These are phyloP conservation scores for Tenthredo distinguenda DNA, from an alignment of 2,888 invertebrate genomes.

Conservation along the genomic window DNA sequence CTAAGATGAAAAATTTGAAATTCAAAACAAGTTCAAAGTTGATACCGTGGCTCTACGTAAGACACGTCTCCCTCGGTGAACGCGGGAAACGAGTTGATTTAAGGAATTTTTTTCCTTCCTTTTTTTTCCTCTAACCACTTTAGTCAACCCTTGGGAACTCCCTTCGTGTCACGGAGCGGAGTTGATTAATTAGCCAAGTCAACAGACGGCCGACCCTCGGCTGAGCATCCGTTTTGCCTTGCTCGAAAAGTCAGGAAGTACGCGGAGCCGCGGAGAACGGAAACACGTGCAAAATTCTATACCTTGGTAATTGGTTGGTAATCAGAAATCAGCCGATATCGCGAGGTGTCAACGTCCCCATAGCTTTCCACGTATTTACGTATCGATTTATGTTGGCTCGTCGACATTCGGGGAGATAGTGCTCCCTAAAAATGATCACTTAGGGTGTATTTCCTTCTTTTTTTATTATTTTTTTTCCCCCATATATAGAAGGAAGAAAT, in stretches of 20 bases:
- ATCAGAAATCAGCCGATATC: constrained; percentile 26
- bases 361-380: neutral
- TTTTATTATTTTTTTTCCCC: neutral
- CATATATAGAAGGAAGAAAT: neutral
- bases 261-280: neutral
- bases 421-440: neutral
- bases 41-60: constrained; percentile 26
- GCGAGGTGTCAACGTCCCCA: neutral
- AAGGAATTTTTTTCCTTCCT: neutral
- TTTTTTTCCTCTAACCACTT: constrained; percentile 18
- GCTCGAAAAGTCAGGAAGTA: constrained; percentile 5
- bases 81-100: constrained; percentile 4
- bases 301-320: constrained; percentile 24
- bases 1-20: constrained; percentile 45
- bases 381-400: neutral
- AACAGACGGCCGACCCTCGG: constrained; percentile 42
- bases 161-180: constrained; percentile 32
- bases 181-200: constrained; percentile 49
- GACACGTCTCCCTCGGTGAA: constrained; percentile 31
- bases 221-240: constrained; percentile 23
- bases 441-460: too few relatives aligned
- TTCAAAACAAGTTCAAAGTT: constrained; percentile 45
- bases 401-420: neutral
- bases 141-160: constrained; percentile 38
- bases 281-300: constrained; percentile 28